These are phyloP conservation scores for Leptarthrus brevirostris DNA, from an alignment of 2,888 invertebrate species.

Conservation along the genomic window DNA sequence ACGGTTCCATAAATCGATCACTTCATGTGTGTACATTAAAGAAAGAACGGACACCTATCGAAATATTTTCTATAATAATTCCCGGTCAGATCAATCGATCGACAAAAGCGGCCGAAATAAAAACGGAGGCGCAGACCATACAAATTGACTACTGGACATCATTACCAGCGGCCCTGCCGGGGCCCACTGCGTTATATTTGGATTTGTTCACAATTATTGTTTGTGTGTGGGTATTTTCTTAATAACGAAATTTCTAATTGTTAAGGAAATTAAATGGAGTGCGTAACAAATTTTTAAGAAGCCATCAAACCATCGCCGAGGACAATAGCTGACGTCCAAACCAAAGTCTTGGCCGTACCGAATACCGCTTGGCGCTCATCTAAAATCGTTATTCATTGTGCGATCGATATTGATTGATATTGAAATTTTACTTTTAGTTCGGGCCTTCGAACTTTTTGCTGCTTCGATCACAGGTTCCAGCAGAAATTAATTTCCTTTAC, in stretches of 20 bases:
- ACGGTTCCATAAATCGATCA: slow-evolving; percentile 50
- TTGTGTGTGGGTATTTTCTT: slow-evolving; percentile 20
- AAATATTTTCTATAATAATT: slow-evolving; percentile 44
- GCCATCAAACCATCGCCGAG: slow-evolving; percentile 36
- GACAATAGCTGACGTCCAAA: slow-evolving; percentile 23
- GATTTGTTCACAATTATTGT: slow-evolving; percentile 8
- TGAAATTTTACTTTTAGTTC: slow-evolving; percentile 43
- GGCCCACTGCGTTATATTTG: neutral
- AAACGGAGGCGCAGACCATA: slow-evolving; percentile 49
- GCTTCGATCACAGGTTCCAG: neutral
- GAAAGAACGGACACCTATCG: slow-evolving; percentile 7
- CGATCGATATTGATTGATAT: slow-evolving; percentile 44
- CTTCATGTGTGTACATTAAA: slow-evolving; percentile 33
- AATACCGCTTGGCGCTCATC: neutral
- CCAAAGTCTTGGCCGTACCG: neutral
- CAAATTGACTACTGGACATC: slow-evolving; percentile 52
- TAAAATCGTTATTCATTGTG: slow-evolving; percentile 21
- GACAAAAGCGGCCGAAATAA: slow-evolving; percentile 10
- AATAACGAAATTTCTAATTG: slow-evolving; percentile 49
- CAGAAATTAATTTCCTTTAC: slow-evolving; percentile 41
- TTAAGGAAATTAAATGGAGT: slow-evolving; percentile 50
- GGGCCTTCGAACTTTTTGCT: slow-evolving; percentile 6
- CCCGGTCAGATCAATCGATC: slow-evolving; percentile 45
- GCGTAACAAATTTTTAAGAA: slow-evolving; percentile 53
- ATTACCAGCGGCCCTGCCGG: slow-evolving; percentile 34